These are phyloP conservation scores for Caenorhabditis inopinata DNA, from an alignment of 1,140 invertebrate species.

Conservation along the genomic window DNA sequence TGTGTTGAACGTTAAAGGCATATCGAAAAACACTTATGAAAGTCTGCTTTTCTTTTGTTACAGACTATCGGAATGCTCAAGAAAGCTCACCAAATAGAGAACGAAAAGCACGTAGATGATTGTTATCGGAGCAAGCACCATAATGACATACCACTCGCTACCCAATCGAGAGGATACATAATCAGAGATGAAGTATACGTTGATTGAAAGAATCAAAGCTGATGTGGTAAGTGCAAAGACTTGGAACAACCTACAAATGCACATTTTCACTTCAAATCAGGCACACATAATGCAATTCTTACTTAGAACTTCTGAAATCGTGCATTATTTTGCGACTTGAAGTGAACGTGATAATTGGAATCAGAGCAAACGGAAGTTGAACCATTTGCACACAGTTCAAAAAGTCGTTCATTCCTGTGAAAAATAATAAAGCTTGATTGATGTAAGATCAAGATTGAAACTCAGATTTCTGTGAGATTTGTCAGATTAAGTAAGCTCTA, in stretches of 20 bases:
- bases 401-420: constrained; percentile 77
- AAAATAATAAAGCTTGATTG: too few species aligned
- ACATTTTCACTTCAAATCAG: background rate
- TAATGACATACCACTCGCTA: constrained; percentile 42
- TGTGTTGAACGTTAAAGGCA: background rate
- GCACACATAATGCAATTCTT: constrained; percentile 18
- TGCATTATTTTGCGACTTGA: constrained; percentile 80
- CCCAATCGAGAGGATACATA: constrained; percentile 38
- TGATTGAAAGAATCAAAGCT: constrained; percentile 77
- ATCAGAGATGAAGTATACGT: constrained; percentile 74
- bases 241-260: constrained; percentile 54
- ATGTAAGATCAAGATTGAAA: too few species aligned
- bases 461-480: too few species aligned
- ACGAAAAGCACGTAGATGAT: constrained; percentile 39
- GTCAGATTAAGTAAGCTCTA: too few species aligned
- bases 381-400: constrained; percentile 73
- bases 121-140: constrained; percentile 20
- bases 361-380: constrained; percentile 72
- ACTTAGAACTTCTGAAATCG: constrained; percentile 78
- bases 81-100: constrained; percentile 33
- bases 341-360: constrained; percentile 85
- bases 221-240: constrained; percentile 67
- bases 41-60: too few species aligned
- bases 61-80: too few species aligned
- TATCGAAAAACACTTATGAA: too few species aligned